A percentile compares a stretch with the other conserved stretches of the same genome.
Evolutionary conservation across 2,888 invertebrate species (phyloP).

Genomic region (Heteromurus nitidus): DNA sequence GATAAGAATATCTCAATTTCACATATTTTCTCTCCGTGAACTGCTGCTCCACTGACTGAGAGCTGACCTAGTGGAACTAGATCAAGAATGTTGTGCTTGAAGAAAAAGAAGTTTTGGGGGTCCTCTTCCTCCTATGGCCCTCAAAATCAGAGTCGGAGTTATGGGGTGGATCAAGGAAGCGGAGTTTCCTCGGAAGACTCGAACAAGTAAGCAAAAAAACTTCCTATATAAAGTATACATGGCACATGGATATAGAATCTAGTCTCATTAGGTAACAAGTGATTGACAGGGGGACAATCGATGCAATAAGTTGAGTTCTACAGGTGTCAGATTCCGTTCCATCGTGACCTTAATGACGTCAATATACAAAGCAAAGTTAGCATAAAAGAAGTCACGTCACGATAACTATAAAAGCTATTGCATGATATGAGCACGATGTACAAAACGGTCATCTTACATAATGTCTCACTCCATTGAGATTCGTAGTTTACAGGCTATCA

Average conservation of each 20-base stretch:
- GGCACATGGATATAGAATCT: not conserved
- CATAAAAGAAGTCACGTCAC: conserved; percentile 17
- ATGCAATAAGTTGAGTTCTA: not conserved
- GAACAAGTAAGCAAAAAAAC: conserved; percentile 29
- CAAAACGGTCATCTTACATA: not conserved
- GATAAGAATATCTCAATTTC: too few relatives aligned
- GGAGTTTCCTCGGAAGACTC: conserved; percentile 18
- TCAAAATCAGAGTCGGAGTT: conserved; percentile 54
- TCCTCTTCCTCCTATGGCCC: conserved; percentile 67
- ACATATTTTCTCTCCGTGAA: too few relatives aligned
- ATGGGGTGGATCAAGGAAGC: conserved; percentile 58
- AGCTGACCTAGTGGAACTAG: conserved; percentile 32
- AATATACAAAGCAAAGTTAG: conserved; percentile 12
- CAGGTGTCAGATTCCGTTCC: conserved; percentile 26
- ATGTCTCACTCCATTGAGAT: too few relatives aligned
- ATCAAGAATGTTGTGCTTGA: conserved; percentile 66
- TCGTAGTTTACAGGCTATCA: too few relatives aligned
- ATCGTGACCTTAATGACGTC: conserved; percentile 7
- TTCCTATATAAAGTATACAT: not conserved
- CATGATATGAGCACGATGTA: not conserved
- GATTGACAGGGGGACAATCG: not conserved
- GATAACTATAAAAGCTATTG: too few relatives aligned
- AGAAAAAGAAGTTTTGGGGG: conserved; percentile 69
- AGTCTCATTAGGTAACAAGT: not conserved
- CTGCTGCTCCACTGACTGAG: not conserved